Conservation (phyloP, 2,888 invertebrate genomes). For the Ichneumoninae sp. region DNA sequence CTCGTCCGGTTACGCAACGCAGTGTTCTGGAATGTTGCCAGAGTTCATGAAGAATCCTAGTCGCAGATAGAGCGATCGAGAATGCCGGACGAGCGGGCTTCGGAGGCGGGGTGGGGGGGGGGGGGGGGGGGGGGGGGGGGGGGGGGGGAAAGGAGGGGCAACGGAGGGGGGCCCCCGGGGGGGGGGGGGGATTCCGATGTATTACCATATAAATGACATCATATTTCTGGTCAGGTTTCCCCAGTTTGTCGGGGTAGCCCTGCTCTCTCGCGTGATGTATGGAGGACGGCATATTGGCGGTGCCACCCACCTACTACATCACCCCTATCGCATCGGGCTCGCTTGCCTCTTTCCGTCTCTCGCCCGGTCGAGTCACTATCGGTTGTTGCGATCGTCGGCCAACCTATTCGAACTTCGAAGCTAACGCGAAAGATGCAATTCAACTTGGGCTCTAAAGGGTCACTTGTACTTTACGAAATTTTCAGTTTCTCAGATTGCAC, state of each 20-base stretch:
- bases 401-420: constrained; percentile 33
- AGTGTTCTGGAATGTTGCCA: constrained; percentile 55
- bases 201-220: constrained; percentile 85
- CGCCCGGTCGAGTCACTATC: constrained; percentile 35
- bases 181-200: constrained; percentile 82
- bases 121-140: constrained; percentile 27
- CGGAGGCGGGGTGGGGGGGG: neutral
- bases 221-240: constrained; percentile 83
- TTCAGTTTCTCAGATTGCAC: neutral
- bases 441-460: neutral
- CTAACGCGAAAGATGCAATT: neutral
- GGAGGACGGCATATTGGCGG: constrained; percentile 84
- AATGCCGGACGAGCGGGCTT: constrained; percentile 35
- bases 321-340: constrained; percentile 79
- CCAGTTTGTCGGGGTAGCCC: constrained; percentile 70
- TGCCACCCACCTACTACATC: constrained; percentile 77
- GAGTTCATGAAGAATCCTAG: constrained; percentile 64
- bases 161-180: too few species aligned
- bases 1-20: constrained; percentile 5
- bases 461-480: neutral
- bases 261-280: constrained; percentile 80
- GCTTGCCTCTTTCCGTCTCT: constrained; percentile 62
- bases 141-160: too few species aligned
- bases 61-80: constrained; percentile 38
- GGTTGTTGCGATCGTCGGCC: constrained; percentile 36